Percentiles rank a stretch among this genome's conserved stretches.
phyloP scores from a whole-genome alignment of 2,797 vertebrate genomes.

The Poeciliopsis infans region DNA sequence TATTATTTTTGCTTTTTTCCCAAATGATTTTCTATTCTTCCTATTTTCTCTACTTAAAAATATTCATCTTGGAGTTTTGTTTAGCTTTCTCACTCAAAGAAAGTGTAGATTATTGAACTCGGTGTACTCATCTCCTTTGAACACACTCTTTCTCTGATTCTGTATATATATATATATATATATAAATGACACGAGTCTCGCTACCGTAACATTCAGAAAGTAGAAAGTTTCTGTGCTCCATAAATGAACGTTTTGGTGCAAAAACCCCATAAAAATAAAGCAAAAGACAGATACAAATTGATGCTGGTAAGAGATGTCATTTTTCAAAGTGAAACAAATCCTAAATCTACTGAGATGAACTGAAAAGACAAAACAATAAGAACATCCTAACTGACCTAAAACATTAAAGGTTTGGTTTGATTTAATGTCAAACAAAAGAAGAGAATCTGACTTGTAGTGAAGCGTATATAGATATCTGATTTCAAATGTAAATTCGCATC shows the following conservation, averaged over 20 bases:
- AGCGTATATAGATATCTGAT: no score
- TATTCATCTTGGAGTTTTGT: background rate
- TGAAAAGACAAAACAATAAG: background rate
- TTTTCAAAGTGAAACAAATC: background rate
- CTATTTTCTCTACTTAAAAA: background rate
- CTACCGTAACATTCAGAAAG: background rate
- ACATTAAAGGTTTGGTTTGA: no score
- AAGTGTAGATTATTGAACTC: background rate
- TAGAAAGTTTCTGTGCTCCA: background rate
- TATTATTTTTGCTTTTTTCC: background rate
- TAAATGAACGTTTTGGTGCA: background rate
- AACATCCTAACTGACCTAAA: no score
- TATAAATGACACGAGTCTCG: background rate
- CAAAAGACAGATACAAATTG: background rate
- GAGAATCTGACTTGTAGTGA: no score
- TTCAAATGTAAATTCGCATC: no score
- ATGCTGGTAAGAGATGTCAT: background rate
- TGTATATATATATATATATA: no score
- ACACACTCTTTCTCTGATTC: no score
- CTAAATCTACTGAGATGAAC: no score
- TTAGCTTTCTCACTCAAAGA: background rate
- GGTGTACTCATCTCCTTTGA: background rate
- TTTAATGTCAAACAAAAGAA: no score
- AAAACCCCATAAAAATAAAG: background rate
- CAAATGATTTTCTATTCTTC: background rate